Conservation (phyloP, 2,797 vertebrate species). For the Erethizon dorsatum region DNA sequence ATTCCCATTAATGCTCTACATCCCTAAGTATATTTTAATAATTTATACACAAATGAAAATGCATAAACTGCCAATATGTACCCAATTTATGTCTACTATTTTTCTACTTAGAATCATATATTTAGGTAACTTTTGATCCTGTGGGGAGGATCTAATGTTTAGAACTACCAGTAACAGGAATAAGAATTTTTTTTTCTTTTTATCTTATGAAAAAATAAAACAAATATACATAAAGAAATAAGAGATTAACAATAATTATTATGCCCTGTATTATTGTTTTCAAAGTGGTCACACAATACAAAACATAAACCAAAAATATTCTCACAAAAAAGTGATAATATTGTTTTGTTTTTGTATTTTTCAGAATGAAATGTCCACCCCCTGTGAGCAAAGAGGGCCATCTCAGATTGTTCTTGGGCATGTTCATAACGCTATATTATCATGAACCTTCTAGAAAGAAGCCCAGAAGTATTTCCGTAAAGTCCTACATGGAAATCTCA, state of each 20-base stretch:
- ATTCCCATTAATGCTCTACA: neutral
- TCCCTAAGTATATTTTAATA: neutral
- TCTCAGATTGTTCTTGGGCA: neutral
- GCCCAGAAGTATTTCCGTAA: neutral
- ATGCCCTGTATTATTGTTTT: neutral
- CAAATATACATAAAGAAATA: neutral
- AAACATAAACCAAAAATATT: neutral
- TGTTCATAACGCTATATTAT: accelerated
- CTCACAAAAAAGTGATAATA: neutral
- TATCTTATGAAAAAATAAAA: neutral
- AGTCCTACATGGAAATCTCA: neutral
- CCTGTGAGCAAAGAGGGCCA: neutral
- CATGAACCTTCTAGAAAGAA: neutral
- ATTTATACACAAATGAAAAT: neutral
- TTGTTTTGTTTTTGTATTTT: neutral
- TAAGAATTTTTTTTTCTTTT: neutral
- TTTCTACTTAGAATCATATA: neutral
- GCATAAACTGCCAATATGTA: neutral
- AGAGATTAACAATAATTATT: neutral
- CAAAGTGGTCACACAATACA: neutral
- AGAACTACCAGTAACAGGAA: neutral
- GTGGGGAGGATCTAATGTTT: neutral
- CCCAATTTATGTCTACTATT: neutral
- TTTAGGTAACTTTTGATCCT: neutral
- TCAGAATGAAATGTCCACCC: neutral